Percentiles rank a stretch among this genome's conserved stretches.
Evolutionary conservation across 2,888 invertebrate genomes (phyloP).

Genomic region (Bruchidius siliquastri): DNA sequence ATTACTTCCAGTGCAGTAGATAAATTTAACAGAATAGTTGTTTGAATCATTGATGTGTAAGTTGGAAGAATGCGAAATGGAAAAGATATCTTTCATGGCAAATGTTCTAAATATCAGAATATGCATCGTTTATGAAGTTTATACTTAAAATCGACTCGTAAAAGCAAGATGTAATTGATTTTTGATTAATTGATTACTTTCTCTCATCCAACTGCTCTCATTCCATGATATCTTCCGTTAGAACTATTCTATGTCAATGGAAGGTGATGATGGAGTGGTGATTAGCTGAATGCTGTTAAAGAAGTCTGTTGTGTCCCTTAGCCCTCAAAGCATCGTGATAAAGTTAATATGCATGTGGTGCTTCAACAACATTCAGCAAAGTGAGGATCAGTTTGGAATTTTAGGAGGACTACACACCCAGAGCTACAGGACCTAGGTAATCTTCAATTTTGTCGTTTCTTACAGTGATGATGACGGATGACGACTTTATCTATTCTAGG

Average conservation of each 20-base stretch:
- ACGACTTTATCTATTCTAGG: not conserved
- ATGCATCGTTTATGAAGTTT: not conserved
- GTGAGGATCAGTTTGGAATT: slow-evolving; percentile 8
- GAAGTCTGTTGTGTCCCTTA: slow-evolving; percentile 41
- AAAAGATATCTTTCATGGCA: too few relatives aligned
- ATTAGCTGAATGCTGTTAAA: slow-evolving; percentile 44
- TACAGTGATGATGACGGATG: slow-evolving; percentile 17
- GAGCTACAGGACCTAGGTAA: slow-evolving; percentile 31
- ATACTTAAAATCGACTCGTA: not conserved
- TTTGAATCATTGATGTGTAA: too few relatives aligned
- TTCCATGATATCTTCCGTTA: not conserved
- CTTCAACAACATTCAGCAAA: slow-evolving; percentile 46
- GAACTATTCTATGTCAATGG: slow-evolving; percentile 4
- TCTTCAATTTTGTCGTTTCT: slow-evolving; percentile 9
- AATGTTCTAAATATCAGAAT: too few relatives aligned
- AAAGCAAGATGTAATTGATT: not conserved
- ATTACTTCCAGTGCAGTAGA: too few relatives aligned
- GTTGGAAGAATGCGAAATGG: too few relatives aligned
- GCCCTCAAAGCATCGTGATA: slow-evolving; percentile 40
- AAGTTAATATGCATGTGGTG: slow-evolving; percentile 46
- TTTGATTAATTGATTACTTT: too few relatives aligned
- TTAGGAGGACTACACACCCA: slow-evolving; percentile 36
- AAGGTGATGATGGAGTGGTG: slow-evolving; percentile 4
- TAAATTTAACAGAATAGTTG: too few relatives aligned
- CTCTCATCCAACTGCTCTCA: not conserved